Percentiles rank a stretch among this genome's conserved stretches.
phyloP scores from a whole-genome alignment of 2,888 invertebrate species.

The Pristionchus maxplancki region DNA sequence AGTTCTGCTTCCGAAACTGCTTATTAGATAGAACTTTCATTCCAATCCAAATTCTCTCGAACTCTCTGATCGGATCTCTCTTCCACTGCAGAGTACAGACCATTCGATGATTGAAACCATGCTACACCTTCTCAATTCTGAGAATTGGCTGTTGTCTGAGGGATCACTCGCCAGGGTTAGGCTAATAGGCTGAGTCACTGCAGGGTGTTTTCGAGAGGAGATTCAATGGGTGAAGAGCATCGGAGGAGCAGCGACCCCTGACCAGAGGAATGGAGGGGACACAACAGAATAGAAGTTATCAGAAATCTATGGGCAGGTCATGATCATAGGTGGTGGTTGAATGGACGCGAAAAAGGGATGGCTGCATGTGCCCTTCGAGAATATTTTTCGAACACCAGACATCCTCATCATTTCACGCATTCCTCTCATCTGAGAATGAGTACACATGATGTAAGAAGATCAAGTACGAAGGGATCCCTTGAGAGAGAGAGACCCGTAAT shows the following conservation, averaged over 20 bases:
- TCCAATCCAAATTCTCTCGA: background rate
- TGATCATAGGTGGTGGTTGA: too few species aligned
- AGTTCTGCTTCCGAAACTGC: slow-evolving; percentile 13
- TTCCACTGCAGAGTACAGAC: background rate
- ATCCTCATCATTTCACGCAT: too few species aligned
- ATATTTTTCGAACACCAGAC: too few species aligned
- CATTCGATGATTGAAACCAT: background rate
- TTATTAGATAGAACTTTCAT: slow-evolving; percentile 28
- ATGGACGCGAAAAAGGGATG: too few species aligned
- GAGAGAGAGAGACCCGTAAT: background rate
- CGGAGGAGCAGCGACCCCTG: background rate
- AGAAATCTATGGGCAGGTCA: background rate
- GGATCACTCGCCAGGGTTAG: background rate
- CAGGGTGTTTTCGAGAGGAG: background rate
- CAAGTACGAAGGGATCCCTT: background rate
- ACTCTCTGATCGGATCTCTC: background rate
- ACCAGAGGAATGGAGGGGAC: background rate
- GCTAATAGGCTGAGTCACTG: background rate
- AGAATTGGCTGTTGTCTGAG: background rate
- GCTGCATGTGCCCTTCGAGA: too few species aligned
- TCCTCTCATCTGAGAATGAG: too few species aligned
- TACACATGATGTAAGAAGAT: background rate
- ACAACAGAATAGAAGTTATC: background rate
- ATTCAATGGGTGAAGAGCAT: background rate
- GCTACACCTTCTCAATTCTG: background rate